Percentiles rank a stretch among this genome's conserved stretches.
These are phyloP conservation scores for Listronotus bonariensis DNA, from an alignment of 1,140 invertebrate species.

Conservation along the genomic window DNA sequence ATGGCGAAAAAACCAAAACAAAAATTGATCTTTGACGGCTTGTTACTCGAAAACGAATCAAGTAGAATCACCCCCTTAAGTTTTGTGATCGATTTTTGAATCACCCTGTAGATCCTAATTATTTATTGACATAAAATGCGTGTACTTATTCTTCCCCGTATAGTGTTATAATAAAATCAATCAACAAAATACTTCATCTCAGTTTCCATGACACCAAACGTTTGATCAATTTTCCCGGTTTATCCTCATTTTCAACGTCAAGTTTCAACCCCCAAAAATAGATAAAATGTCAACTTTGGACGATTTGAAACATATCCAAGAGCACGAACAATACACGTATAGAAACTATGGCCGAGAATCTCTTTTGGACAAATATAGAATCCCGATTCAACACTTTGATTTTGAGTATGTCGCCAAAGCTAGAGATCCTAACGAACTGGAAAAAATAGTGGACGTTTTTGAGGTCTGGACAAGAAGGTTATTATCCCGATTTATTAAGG, in stretches of 20 bases:
- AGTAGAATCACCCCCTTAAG: no score
- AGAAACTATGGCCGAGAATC: slow-evolving; percentile 12
- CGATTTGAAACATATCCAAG: slow-evolving; percentile 27
- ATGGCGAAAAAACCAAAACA: no score
- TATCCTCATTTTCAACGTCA: background rate
- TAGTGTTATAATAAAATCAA: no score
- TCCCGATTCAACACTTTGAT: slow-evolving; percentile 65
- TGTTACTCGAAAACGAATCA: no score
- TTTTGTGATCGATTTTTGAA: no score
- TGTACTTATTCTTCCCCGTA: no score
- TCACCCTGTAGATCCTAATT: no score
- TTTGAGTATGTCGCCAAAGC: slow-evolving; percentile 64
- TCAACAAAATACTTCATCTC: no score
- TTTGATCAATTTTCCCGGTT: slow-evolving; percentile 1
- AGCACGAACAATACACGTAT: slow-evolving; percentile 13
- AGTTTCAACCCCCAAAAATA: background rate
- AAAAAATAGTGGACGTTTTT: slow-evolving; percentile 65
- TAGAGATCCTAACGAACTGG: slow-evolving; percentile 60
- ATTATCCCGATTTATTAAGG: slow-evolving; percentile 63
- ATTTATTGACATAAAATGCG: no score
- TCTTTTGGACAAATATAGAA: slow-evolving; percentile 58
- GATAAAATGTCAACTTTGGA: slow-evolving; percentile 30
- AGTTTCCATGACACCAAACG: background rate
- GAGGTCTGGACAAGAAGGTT: slow-evolving; percentile 70
- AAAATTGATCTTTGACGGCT: no score